Base-by-base conservation (phyloP, 2,888 invertebrate genomes). In the Camponotus fellah region DNA sequence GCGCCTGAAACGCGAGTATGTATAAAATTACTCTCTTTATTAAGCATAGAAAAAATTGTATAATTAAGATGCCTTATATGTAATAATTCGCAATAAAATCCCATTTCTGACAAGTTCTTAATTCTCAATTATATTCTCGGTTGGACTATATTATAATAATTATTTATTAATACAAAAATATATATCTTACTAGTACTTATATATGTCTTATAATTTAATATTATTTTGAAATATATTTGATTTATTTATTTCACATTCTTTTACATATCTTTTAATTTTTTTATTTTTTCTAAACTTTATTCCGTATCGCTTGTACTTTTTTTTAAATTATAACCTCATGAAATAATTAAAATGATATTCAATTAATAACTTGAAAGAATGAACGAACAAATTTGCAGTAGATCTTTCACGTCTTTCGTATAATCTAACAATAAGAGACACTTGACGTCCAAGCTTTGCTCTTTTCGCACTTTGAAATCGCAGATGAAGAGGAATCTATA, bases 301-400 rank as follows among this genome's bases (percentile, higher is more conserved):
- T 62, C 17, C 5, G 10, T 60, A 32, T 26, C 5, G 10, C 5
- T 49, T 49, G 17, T 17, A 49, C 17, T n/a, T 64, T 9, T 37
- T n/a, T n/a, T 17, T 34, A 64, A 37, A n/a, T 64, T 64, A 37
- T 4, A 64, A 9, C 37, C 6, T 64, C 8, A 37, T n/a, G 64
- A 17, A 2, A 37, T 64, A n/a, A 64, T 37, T 64, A 37, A 71
- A 37, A 46, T 62, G 5, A 21, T 43, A 40, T 14, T 26, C 49
- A 17, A 46, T 56, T 56, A 14, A 12, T 82, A 43, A 37, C 3
- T 46, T 43, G 21, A 14, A n/a, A 79, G 32, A 77, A 32, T 12
- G 43, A 68, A 12, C 17, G 40, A 56, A 32, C 26, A 69, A 56
- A 77, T 77, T 77, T 32, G n/a, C 56, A n/a, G 40, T 10, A 10